Evolutionary conservation across 1,140 invertebrate genomes (phyloP), one percentile per base, ranked within the genome.

Genomic region (Panagrolaimus sp.): DNA sequence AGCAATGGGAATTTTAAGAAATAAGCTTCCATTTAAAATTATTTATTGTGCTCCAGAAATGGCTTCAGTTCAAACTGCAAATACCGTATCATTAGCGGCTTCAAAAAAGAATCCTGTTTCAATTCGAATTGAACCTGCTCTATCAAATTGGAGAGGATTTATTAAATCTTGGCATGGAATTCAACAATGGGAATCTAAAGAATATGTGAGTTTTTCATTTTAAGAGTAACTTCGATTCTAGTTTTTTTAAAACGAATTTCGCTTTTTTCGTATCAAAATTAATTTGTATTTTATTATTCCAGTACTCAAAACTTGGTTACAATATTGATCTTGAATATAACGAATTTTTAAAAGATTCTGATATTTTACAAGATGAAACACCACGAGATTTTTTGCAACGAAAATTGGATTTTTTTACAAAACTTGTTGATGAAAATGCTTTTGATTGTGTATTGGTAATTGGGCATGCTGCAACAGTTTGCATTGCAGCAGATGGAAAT

Each of bases 161-260:
- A 25, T 27, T 3, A 27, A 25, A 1, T 14, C 20, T 57, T 57
- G 8, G 11, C 20, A 57, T 9, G 51, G 20, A 7, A 20, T 25
- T 57, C 20, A 57, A 23, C 51, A 57, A 25, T 57, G 51, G 51
- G 51, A 57, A 20, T 4, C 51, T 5, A 27, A 20, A 11, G n/a
- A 16, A 57, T 57, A 57, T 57, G 51, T 57, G 8, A 25, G 51
- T 57, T 57, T n/a, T n/a, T n/a, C n/a, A n/a, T n/a, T n/a, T n/a
- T n/a, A n/a, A n/a, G n/a, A n/a, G n/a, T n/a, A n/a, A n/a, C n/a
- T n/a, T n/a, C n/a, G n/a, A n/a, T n/a, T n/a, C n/a, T n/a, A n/a
- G n/a, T n/a, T n/a, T n/a, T n/a, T n/a, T n/a, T n/a, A n/a, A n/a
- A n/a, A n/a, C n/a, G n/a, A n/a, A n/a, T n/a, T n/a, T n/a, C n/a